A percentile compares a stretch with the other conserved stretches of the same genome.
These are phyloP conservation scores for Balanococcus diminutus DNA, from an alignment of 2,888 invertebrate species.

Conservation along the genomic window DNA sequence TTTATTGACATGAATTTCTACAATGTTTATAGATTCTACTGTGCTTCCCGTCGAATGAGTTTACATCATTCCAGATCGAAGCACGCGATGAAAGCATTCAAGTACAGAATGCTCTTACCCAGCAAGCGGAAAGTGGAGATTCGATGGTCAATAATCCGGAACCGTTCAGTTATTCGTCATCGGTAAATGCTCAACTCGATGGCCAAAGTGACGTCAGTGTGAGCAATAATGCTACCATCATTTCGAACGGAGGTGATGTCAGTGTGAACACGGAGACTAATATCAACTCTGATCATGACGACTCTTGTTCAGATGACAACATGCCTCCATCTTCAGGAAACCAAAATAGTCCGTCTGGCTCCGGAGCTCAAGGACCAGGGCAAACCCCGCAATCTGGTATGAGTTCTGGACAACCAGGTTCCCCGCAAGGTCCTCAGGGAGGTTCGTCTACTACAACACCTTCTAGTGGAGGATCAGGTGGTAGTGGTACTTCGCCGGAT, in stretches of 20 bases:
- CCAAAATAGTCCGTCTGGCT: neutral
- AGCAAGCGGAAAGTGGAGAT: neutral
- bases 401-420: neutral
- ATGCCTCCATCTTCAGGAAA: neutral
- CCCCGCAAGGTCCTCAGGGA: neutral
- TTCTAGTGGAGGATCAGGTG: neutral
- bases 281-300: neutral
- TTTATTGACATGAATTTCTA: too few relatives aligned
- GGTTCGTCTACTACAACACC: neutral
- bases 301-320: neutral
- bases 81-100: neutral
- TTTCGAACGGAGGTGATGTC: neutral
- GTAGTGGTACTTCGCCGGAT: neutral
- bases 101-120: neutral
- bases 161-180: neutral
- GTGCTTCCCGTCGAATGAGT: neutral
- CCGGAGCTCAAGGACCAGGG: neutral
- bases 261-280: neutral
- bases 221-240: neutral
- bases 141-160: neutral
- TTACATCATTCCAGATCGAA: neutral
- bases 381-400: neutral
- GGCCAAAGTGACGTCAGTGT: neutral
- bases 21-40: neutral
- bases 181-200: neutral